These are phyloP conservation scores for Drosophila austrosaltans DNA, from an alignment of 2,888 invertebrate genomes.

Conservation along the genomic window DNA sequence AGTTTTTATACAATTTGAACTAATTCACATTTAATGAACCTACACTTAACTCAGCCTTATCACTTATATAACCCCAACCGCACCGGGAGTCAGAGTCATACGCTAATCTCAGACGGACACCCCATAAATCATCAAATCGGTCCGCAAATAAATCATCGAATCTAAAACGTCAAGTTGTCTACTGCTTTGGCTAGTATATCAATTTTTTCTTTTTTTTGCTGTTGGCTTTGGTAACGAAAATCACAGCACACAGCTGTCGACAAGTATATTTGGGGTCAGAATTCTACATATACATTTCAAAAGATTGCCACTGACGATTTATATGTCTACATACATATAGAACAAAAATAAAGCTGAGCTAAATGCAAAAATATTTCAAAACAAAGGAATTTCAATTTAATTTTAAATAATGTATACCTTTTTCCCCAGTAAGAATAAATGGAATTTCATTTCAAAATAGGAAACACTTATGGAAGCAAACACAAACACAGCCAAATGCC, in stretches of 20 bases:
- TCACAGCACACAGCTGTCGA: conserved; percentile 66
- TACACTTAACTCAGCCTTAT: conserved; percentile 8
- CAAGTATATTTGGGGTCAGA: conserved; percentile 47
- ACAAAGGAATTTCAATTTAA: background rate
- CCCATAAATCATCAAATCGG: conserved; percentile 62
- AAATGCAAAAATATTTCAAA: background rate
- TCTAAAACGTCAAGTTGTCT: conserved; percentile 68
- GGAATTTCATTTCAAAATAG: background rate
- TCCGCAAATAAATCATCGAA: conserved; percentile 65
- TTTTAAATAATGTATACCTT: background rate
- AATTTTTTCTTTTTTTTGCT: conserved; percentile 35
- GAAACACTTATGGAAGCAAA: too few species aligned
- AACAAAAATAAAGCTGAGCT: conserved; percentile 1
- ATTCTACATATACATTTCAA: conserved; percentile 37
- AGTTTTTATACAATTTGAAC: conserved; percentile 24
- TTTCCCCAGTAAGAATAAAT: background rate
- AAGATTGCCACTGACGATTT: conserved; percentile 56
- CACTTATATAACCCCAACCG: conserved; percentile 31
- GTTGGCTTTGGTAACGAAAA: conserved; percentile 35
- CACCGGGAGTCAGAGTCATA: conserved; percentile 37
- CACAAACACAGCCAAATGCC: too few species aligned
- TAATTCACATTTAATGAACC: conserved; percentile 20
- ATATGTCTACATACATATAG: conserved; percentile 47
- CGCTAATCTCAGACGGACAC: conserved; percentile 70
- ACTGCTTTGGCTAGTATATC: conserved; percentile 42